Evolutionary conservation across 1,140 invertebrate species (phyloP).

Genomic region (Dryas iulia): DNA sequence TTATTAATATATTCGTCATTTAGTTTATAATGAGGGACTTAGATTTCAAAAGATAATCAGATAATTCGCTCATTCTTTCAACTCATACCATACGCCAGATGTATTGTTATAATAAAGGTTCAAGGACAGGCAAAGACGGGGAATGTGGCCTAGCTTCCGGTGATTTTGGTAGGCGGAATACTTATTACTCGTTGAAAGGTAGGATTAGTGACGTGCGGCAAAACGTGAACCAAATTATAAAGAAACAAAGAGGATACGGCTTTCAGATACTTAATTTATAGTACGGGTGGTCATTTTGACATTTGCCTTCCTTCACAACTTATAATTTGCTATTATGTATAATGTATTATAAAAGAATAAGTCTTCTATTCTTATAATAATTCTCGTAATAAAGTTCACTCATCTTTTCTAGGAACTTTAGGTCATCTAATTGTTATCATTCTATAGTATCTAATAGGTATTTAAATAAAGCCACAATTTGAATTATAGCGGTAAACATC

Average conservation of each 20-base stretch:
- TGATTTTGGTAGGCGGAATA: conserved; percentile 18
- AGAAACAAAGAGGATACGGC: neutral
- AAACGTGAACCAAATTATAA: conserved; percentile 13
- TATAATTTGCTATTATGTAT: neutral
- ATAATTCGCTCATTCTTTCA: conserved; percentile 1
- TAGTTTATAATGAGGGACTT: no score
- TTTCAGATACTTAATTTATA: neutral
- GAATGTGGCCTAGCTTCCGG: conserved; percentile 68
- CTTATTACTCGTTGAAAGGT: conserved; percentile 12
- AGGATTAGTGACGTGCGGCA: conserved; percentile 1
- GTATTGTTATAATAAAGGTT: conserved; percentile 46
- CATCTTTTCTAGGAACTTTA: neutral
- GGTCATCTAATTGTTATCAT: neutral
- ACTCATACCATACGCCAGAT: neutral
- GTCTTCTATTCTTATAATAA: no score
- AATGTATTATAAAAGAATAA: neutral
- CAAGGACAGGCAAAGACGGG: conserved; percentile 56
- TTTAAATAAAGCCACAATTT: conserved; percentile 12
- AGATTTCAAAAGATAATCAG: no score
- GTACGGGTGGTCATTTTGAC: neutral
- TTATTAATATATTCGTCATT: no score
- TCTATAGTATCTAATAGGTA: conserved; percentile 1
- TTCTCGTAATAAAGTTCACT: neutral
- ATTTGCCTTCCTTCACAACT: neutral
- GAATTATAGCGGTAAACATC: conserved; percentile 23